Base-by-base conservation (phyloP, 2,113 vertebrate genomes). In the Hippocampus comes region DNA sequence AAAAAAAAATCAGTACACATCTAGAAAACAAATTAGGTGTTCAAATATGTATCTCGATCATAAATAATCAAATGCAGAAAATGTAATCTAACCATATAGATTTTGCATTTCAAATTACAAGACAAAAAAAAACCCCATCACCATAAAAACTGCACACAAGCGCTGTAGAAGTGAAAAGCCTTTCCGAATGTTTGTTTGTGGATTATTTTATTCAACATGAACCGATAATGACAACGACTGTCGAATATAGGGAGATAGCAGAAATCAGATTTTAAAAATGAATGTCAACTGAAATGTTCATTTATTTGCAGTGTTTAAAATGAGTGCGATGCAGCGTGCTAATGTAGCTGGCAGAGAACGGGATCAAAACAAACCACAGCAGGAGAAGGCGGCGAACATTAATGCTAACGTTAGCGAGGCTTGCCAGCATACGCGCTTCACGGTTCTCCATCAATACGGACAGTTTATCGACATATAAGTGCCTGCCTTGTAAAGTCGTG, bases 341-440 rank as follows among this genome's bases (percentile, higher is more conserved):
- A 66, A 46, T 48, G 42, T 48, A 48, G 63, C 63, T 25, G 63
- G 63, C 25, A 23, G 41, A 51, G 49, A 49, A 70, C 55, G 11
- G 59, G 34, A 70, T 57, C 55, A 70, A 70, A 70, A 70, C 55
- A 70, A 59, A 46, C 30, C 53, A 64, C 70, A 74, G 49, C 66
- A 66, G 75, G 51, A 3, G 11, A 57, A 42, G 42, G 46, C 63
- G 63, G 42, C 71, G 27, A 61, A 77, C 59, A 72, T 60, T 60
- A 34, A 72, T 18, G 63, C 55, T 65, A 64, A 68, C 64, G 20
- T 34, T 17, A 14, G 23, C 15, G 17, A 17, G 20, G 20, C 30
- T 70, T 51, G 17, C 20, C 4, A 55, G 34, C 25, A 53, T 27
- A 53, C 38, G 12, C 4, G 1, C 27, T 34, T 34, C 48, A 27